A percentile compares a stretch with the other conserved stretches of the same genome.
Conservation (phyloP, 2,888 invertebrate species). For the Diarsia rubi region DNA sequence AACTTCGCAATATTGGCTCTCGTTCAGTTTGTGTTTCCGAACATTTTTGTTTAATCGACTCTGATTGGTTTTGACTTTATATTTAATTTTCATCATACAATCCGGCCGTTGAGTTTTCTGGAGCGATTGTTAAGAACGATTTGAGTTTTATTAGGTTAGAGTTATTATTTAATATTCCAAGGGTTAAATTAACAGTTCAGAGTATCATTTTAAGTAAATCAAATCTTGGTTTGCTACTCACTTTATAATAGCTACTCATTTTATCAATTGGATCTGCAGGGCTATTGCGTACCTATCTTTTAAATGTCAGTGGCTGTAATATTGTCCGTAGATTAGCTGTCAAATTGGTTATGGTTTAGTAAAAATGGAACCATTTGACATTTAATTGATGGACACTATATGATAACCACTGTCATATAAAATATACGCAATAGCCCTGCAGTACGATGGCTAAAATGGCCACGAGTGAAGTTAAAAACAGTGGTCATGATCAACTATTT, state of each 20-base stretch:
- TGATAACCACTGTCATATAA: no score
- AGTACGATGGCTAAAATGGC: neutral
- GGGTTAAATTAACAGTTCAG: constrained; percentile 18
- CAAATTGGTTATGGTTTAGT: no score
- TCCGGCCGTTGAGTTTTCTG: constrained; percentile 29
- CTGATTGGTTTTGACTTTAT: constrained; percentile 63
- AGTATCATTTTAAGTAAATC: neutral
- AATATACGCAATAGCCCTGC: no score
- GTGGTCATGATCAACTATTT: neutral
- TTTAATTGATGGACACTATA: no score
- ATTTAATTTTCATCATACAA: constrained; percentile 56
- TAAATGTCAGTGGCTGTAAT: no score
- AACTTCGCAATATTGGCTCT: constrained; percentile 72
- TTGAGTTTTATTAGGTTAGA: constrained; percentile 19
- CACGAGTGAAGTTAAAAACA: neutral
- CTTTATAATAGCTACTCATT: neutral
- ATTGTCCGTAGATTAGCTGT: no score
- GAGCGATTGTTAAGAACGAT: constrained; percentile 22
- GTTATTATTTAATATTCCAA: constrained; percentile 26
- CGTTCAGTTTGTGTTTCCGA: constrained; percentile 62
- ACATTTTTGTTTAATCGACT: constrained; percentile 64
- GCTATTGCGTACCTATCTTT: no score
- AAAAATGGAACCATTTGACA: no score
- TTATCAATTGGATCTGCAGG: neutral
- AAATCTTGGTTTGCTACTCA: neutral